Conservation (phyloP, 2,888 invertebrate genomes). For the Ypsolopha scabrella region DNA sequence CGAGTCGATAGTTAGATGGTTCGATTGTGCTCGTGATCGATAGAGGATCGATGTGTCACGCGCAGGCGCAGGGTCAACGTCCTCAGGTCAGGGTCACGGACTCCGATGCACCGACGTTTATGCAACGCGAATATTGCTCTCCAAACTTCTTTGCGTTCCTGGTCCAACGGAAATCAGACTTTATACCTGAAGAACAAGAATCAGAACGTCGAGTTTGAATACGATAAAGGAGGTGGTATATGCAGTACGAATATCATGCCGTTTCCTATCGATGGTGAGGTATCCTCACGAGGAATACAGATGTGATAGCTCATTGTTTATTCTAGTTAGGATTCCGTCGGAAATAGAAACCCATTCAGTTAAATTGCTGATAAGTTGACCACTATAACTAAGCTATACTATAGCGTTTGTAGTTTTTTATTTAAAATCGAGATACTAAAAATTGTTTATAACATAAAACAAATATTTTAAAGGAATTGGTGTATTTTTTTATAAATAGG, state of each 20-base stretch:
- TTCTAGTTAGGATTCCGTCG: conserved; percentile 17
- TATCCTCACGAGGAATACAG: conserved; percentile 56
- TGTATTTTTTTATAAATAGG: too few species aligned
- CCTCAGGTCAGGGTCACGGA: conserved; percentile 63
- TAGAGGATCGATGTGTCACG: conserved; percentile 69
- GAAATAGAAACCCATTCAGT: neutral
- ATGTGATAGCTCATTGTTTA: conserved; percentile 51
- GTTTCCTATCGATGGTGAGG: conserved; percentile 33
- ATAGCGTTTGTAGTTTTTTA: too few species aligned
- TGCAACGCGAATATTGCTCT: conserved; percentile 32
- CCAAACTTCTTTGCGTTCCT: neutral
- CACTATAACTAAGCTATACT: too few species aligned
- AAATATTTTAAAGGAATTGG: too few species aligned
- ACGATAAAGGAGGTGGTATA: conserved; percentile 20
- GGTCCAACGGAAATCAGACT: too few species aligned
- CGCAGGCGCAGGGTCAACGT: conserved; percentile 52
- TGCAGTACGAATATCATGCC: conserved; percentile 47
- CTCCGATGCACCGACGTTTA: conserved; percentile 29
- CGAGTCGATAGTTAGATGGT: conserved; percentile 31
- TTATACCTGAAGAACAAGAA: too few species aligned
- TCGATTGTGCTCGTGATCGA: conserved; percentile 50
- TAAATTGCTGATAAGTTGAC: too few species aligned
- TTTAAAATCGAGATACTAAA: too few species aligned
- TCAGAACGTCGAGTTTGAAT: too few species aligned
- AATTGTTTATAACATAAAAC: too few species aligned